A percentile compares a stretch with the other conserved stretches of the same genome.
Conservation (phyloP, 1,140 invertebrate genomes). For the Penaeus japonicus region DNA sequence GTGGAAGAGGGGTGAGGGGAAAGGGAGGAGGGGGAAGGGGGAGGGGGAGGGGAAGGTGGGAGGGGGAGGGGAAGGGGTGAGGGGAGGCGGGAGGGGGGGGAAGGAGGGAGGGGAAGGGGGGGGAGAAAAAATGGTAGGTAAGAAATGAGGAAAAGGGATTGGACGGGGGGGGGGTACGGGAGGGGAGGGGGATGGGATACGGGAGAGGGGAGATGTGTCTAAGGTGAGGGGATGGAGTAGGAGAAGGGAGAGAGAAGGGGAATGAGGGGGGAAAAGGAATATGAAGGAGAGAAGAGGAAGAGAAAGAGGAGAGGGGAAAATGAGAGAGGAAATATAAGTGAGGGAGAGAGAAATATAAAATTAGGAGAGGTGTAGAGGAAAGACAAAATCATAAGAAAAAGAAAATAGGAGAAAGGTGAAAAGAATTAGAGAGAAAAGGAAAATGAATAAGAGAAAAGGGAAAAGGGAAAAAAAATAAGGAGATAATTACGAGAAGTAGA, state of each 20-base stretch:
- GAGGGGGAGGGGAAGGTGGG: not conserved
- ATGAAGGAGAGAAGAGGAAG: not conserved
- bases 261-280: too few species aligned
- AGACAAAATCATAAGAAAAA: not conserved
- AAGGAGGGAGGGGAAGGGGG: not conserved
- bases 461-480: not conserved
- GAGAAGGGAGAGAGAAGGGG: too few species aligned
- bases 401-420: not conserved
- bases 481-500: too few species aligned
- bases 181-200: too few species aligned
- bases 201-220: too few species aligned
- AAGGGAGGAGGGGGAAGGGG: not conserved
- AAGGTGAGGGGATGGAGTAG: too few species aligned
- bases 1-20: not conserved
- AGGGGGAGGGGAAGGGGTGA: not conserved
- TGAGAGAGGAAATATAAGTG: not conserved
- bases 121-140: too few species aligned
- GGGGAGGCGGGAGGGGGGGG: not conserved
- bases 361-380: not conserved
- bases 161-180: too few species aligned
- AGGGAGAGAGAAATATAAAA: not conserved
- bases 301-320: not conserved
- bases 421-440: too few species aligned
- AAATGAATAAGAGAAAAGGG: not conserved
- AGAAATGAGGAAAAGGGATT: too few species aligned